Evolutionary conservation across 2,888 invertebrate species (phyloP).

Genomic region (Lamellibrachia satsuma): DNA sequence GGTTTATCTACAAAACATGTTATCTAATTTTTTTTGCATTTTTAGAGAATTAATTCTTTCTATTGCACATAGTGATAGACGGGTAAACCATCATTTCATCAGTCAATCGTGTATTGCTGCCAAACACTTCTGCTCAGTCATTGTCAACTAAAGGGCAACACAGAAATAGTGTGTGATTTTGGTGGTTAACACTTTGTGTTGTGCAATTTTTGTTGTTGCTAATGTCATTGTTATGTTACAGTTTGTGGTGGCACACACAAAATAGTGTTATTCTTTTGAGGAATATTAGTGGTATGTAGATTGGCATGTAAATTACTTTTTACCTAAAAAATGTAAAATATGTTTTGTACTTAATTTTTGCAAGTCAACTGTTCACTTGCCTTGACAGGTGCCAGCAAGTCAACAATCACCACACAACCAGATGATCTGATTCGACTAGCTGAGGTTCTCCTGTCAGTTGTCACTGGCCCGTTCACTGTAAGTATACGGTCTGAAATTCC

Average conservation of each 20-base stretch:
- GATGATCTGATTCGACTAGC: conserved; percentile 59
- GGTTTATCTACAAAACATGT: no score
- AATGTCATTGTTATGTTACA: not conserved
- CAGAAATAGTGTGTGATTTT: not conserved
- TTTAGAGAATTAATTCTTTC: no score
- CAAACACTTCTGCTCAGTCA: not conserved
- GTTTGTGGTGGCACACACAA: not conserved
- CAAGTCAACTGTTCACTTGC: not conserved
- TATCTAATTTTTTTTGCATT: no score
- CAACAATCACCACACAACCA: conserved; percentile 1
- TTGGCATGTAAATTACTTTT: not conserved
- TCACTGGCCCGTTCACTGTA: conserved; percentile 56
- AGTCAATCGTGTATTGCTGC: not conserved
- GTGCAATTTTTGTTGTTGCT: not conserved
- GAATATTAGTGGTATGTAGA: not conserved
- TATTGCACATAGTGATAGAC: no score
- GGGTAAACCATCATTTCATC: no score
- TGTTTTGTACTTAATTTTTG: not conserved
- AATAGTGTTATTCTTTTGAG: not conserved
- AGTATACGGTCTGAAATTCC: conserved; percentile 32
- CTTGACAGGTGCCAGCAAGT: conserved; percentile 20
- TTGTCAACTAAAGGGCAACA: not conserved
- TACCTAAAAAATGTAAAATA: no score
- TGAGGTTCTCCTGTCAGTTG: conserved; percentile 57
- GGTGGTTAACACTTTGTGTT: not conserved